Percentiles rank a stretch among this genome's conserved stretches.
phyloP scores from a whole-genome alignment of 1,140 invertebrate genomes.

The Ceratosolen solmsi region DNA sequence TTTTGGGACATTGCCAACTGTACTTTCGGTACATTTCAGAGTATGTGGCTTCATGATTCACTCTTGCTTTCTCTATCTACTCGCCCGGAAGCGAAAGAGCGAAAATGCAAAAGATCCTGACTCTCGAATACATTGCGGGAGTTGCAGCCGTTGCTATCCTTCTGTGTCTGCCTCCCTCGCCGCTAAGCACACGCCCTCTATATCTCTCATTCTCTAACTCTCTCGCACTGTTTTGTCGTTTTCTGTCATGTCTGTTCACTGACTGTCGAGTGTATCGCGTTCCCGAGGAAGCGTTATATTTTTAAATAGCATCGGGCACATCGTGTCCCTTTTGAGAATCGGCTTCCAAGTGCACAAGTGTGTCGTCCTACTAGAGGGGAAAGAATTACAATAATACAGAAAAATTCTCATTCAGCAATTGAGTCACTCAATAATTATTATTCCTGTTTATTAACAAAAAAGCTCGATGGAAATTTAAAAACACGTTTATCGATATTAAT shows the following conservation, averaged over 20 bases:
- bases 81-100: constrained; percentile 45
- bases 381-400: not conserved
- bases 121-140: not conserved
- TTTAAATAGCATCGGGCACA: constrained; percentile 54
- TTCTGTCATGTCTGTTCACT: constrained; percentile 22
- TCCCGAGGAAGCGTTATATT: constrained; percentile 54
- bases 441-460: not conserved
- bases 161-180: not conserved
- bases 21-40: constrained; percentile 2
- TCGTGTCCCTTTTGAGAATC: not conserved
- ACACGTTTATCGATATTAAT: too few species aligned
- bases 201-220: not conserved
- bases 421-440: not conserved
- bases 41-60: not conserved
- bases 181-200: not conserved
- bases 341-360: not conserved
- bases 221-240: not conserved
- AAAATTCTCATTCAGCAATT: not conserved
- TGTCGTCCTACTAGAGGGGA: not conserved
- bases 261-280: not conserved
- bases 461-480: too few species aligned
- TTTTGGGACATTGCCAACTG: constrained; percentile 24
- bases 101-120: constrained; percentile 47
- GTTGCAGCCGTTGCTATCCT: not conserved
- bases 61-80: not conserved